Base-by-base conservation (phyloP, 2,797 vertebrate species). In the Zenarchopterus dispar region DNA sequence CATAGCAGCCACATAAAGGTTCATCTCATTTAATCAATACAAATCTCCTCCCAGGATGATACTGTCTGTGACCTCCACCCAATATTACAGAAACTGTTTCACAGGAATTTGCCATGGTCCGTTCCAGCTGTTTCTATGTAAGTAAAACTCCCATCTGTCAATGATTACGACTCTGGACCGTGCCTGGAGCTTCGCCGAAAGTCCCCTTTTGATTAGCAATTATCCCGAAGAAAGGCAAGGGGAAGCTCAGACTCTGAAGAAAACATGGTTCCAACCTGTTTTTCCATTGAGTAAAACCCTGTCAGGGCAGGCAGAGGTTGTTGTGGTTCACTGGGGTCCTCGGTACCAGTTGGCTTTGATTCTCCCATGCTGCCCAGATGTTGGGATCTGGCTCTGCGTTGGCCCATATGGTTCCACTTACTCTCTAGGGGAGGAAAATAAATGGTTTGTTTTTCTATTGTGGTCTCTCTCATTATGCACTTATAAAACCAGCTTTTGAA, bases 371-470 rank as follows among this genome's bases (percentile, higher is more conserved):
- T 36, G 81, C 80, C 85, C 90, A 92, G 89, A 91, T 92, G 90
- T 91, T 85, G 56, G 79, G 74, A 73, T 85, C 73, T 84, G 82
- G 81, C 85, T 84, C 77, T 26, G 36, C 69, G 21, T 65, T 46
- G 75, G 65, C 68, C 71, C 88, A 90, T 90, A 86, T 92, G 89
- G 87, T 90, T 90, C 83, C 85, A 89, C 84, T 91, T 88, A 90
- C 82, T 88, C 84, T 83, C 82, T 62, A 43, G 89, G 82, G 83
- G 78, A 89, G 82, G 82, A 87, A 91, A 91, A 90, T 90, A 90
- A 93, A 92, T 91, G 86, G 88, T 93, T 91, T 92, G 87, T 90
- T 93, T 94, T 93, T 91, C 87, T 88, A 90, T 93, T 91, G 91
- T 85, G 84, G 90, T 89, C 87, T 84, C 77, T 82, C 81, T 92